A percentile compares a stretch with the other conserved stretches of the same genome.
Conservation (phyloP, 2,888 invertebrate genomes). For the Metellina segmentata region DNA sequence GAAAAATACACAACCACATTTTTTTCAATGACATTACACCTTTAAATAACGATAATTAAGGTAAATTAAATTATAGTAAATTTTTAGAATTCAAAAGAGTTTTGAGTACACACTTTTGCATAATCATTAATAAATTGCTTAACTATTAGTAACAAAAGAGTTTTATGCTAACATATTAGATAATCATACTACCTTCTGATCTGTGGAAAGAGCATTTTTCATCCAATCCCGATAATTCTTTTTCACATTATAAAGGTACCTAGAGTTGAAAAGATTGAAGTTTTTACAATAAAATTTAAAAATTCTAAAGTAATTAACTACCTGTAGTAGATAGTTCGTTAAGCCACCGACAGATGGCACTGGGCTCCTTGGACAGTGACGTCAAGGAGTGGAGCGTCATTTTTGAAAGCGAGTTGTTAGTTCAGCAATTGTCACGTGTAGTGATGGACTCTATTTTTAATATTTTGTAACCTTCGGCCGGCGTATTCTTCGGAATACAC, state of each 20-base stretch:
- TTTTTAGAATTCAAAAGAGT: not conserved
- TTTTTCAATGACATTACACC: not conserved
- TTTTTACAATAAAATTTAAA: too few species aligned
- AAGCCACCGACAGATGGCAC: too few species aligned
- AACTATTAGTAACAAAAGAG: not conserved
- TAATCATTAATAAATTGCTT: not conserved
- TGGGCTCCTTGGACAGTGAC: too few species aligned
- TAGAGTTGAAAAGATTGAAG: not conserved
- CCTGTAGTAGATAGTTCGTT: too few species aligned
- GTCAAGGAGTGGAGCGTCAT: too few species aligned
- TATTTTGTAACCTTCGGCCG: too few species aligned
- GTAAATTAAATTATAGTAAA: not conserved
- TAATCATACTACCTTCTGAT: conserved; percentile 84
- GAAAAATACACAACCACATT: too few species aligned
- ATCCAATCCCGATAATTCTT: conserved; percentile 97
- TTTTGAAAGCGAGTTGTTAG: too few species aligned
- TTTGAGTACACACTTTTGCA: not conserved
- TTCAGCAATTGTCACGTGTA: too few species aligned
- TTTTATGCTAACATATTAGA: not conserved
- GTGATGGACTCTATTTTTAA: too few species aligned
- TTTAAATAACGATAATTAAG: not conserved
- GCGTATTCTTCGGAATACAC: too few species aligned
- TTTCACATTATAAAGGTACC: conserved; percentile 87
- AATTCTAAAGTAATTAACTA: too few species aligned
- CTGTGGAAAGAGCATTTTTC: conserved; percentile 93